These are phyloP conservation scores for Malacosoma neustria DNA, from an alignment of 2,888 invertebrate species.

Conservation along the genomic window DNA sequence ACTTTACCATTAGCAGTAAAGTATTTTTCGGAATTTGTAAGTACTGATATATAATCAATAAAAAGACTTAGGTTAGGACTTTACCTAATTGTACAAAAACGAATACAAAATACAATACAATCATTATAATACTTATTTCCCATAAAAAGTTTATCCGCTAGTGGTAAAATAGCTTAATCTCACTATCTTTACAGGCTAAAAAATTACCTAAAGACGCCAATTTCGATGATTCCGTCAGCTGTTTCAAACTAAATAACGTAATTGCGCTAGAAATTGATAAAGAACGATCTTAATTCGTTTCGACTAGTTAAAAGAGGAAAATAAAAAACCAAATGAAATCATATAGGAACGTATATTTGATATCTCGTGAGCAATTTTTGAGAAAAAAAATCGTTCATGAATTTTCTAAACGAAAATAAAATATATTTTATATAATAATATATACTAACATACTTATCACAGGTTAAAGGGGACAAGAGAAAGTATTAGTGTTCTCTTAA, in stretches of 20 bases:
- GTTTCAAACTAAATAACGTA: slow-evolving; percentile 25
- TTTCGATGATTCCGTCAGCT: slow-evolving; percentile 13
- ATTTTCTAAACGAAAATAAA: slow-evolving; percentile 22
- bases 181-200: not conserved
- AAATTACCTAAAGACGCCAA: not conserved
- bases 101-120: too few species aligned
- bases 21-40: too few species aligned
- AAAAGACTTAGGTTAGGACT: too few species aligned
- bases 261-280: slow-evolving; percentile 46
- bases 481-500: slow-evolving; percentile 70
- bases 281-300: slow-evolving; percentile 23
- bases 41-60: too few species aligned
- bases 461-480: slow-evolving; percentile 74
- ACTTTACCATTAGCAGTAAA: too few species aligned
- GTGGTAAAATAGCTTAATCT: slow-evolving; percentile 17
- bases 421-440: not conserved
- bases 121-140: too few species aligned
- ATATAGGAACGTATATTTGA: slow-evolving; percentile 64
- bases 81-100: too few species aligned
- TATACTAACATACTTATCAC: slow-evolving; percentile 72
- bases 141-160: slow-evolving; percentile 28
- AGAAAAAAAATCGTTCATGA: slow-evolving; percentile 47
- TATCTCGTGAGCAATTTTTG: slow-evolving; percentile 59
- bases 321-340: slow-evolving; percentile 58
- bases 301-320: slow-evolving; percentile 55